Evolutionary conservation across 2,797 vertebrate genomes (phyloP).

Genomic region (Anguilla obscura): DNA sequence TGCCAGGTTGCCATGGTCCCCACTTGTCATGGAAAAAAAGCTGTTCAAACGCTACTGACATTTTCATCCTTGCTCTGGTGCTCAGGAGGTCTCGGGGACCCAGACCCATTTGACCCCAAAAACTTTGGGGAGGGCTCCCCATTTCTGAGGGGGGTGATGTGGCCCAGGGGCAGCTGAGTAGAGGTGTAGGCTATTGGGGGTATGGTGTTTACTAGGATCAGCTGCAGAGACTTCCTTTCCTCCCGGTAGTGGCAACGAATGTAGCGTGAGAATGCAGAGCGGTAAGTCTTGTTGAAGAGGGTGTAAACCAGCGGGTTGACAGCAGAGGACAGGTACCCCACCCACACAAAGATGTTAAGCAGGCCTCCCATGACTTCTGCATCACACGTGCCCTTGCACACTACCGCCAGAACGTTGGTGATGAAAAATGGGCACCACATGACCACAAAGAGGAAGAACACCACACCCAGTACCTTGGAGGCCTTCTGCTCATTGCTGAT

Average conservation of each 20-base stretch:
- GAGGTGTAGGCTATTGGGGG: conserved; percentile 86
- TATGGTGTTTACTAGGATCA: conserved; percentile 93
- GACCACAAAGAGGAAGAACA: conserved; percentile 94
- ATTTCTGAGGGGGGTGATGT: conserved; percentile 68
- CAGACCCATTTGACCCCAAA: conserved; percentile 58
- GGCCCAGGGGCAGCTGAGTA: conserved; percentile 75
- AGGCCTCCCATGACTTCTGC: conserved; percentile 75
- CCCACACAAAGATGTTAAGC: conserved; percentile 94
- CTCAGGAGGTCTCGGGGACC: conserved; percentile 52
- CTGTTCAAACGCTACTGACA: conserved; percentile 72
- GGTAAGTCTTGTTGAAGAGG: conserved; percentile 91
- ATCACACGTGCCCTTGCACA: conserved; percentile 79
- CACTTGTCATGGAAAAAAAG: not conserved
- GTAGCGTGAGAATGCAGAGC: conserved; percentile 88
- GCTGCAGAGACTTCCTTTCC: conserved; percentile 85
- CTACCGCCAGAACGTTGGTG: conserved; percentile 90
- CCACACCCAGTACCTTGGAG: conserved; percentile 94
- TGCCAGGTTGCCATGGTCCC: conserved; percentile 29
- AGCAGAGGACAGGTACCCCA: conserved; percentile 92
- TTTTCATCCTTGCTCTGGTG: conserved; percentile 59
- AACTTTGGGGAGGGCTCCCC: conserved; percentile 68
- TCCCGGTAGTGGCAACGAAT: conserved; percentile 87
- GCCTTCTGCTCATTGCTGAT: conserved; percentile 97
- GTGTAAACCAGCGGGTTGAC: conserved; percentile 96
- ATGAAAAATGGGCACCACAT: conserved; percentile 99